Evolutionary conservation across 2,113 vertebrate genomes (phyloP), one percentile per base, ranked within the genome.

Genomic region (Melozone crissalis): DNA sequence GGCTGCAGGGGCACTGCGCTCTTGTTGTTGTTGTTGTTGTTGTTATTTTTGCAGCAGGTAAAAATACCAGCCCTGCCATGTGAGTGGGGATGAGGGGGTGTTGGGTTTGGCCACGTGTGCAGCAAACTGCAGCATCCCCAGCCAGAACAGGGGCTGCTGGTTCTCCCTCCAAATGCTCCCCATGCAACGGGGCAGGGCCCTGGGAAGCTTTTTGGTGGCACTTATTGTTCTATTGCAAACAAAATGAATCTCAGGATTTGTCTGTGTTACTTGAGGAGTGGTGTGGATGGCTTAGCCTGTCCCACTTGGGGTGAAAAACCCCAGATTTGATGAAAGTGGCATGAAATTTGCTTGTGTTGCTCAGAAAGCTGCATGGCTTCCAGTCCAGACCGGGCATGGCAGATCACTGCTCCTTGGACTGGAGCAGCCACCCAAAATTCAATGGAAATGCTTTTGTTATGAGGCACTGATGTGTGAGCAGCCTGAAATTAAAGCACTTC

Each of bases 1-100:
- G 92, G 86, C 89, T 95, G 78, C 84, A 94, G 30, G 51, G 85
- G 59, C 90, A 88, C 2, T 67, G 86, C 86, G 94, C 89, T 93
- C 68, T 87, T 93, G 72, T 93, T 96, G 92, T 37, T 27, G 57
- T n/a, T 57, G 33, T 59, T 59, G 59, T 94, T 96, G 94, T 95
- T 96, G 92, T 95, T 97, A 97, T 97, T 97, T 97, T 96, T 97
- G 51, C 92, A 84, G 43, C 85, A 73, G 87, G 90, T 95, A 94
- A 97, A 97, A 97, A 97, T 96, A 96, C 74, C 87, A 82, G 89
- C 54, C 8, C 76, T 93, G 85, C 58, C 58, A 33, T 89, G 62
- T 92, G 49, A 5, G 4, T 69, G 93, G 93, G 74, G 79, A 57
- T 94, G 49, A 27, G 93, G 96, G 96, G 96, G 93, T 22, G 96